phyloP scores from a whole-genome alignment of 2,888 invertebrate genomes.

The Bimastos eiseni region DNA sequence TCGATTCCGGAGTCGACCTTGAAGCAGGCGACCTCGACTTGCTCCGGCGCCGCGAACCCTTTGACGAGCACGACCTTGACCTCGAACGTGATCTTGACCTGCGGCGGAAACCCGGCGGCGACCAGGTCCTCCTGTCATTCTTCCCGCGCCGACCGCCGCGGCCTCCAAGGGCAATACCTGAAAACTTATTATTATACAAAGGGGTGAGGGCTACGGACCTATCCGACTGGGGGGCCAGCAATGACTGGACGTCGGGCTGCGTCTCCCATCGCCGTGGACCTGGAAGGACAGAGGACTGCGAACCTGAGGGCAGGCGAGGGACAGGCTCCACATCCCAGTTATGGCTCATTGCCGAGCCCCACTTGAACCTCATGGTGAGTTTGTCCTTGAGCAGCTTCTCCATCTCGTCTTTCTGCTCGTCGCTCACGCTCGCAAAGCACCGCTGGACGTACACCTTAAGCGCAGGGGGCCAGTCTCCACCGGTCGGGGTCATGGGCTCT shows the following conservation, averaged over 20 bases:
- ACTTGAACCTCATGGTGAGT: slow-evolving; percentile 85
- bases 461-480: slow-evolving; percentile 74
- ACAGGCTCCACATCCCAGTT: slow-evolving; percentile 90
- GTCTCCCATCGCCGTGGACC: neutral
- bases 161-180: neutral
- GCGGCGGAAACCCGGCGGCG: slow-evolving; percentile 39
- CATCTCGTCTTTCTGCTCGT: slow-evolving; percentile 88
- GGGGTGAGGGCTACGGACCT: neutral
- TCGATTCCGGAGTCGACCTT: neutral
- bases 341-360: slow-evolving; percentile 82
- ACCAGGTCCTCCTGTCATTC: slow-evolving; percentile 33
- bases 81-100: slow-evolving; percentile 55
- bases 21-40: slow-evolving; percentile 21
- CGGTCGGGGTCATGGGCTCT: slow-evolving; percentile 64
- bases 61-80: slow-evolving; percentile 54
- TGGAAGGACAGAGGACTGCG: neutral
- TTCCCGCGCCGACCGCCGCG: slow-evolving; percentile 25
- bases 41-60: neutral
- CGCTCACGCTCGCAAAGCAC: slow-evolving; percentile 87
- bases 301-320: slow-evolving; percentile 55
- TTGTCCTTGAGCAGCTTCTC: slow-evolving; percentile 91
- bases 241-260: neutral
- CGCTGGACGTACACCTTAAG: slow-evolving; percentile 84
- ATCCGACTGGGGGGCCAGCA: neutral
- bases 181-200: slow-evolving; percentile 20